These are phyloP conservation scores for Omphaloscelis lunosa DNA, from an alignment of 2,888 invertebrate genomes.

Conservation along the genomic window DNA sequence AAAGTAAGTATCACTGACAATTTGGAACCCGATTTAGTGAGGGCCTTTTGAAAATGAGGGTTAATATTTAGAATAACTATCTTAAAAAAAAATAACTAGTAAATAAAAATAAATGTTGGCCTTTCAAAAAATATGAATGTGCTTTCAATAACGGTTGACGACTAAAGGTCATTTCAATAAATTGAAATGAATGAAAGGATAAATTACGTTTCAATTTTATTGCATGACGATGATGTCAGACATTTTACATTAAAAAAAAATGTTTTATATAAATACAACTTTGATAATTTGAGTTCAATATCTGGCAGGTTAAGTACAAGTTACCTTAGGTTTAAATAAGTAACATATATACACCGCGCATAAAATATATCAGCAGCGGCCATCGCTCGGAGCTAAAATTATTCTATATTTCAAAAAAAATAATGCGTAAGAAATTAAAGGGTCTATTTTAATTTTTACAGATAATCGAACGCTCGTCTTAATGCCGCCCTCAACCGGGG, in stretches of 20 bases:
- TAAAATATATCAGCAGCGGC: slow-evolving; percentile 19
- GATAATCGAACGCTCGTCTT: slow-evolving; percentile 79
- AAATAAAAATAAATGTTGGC: neutral
- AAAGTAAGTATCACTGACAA: neutral
- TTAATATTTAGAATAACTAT: neutral
- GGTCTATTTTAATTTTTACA: slow-evolving; percentile 74
- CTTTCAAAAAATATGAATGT: slow-evolving; percentile 15
- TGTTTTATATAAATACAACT: no score
- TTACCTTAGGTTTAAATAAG: neutral
- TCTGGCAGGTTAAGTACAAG: neutral
- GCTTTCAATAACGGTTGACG: slow-evolving; percentile 22
- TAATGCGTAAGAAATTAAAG: slow-evolving; percentile 34
- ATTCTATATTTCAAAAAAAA: slow-evolving; percentile 51
- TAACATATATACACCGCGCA: neutral
- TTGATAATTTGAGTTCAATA: no score
- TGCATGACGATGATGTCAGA: slow-evolving; percentile 1
- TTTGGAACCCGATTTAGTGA: neutral
- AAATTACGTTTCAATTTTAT: slow-evolving; percentile 3
- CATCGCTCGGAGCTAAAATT: slow-evolving; percentile 25
- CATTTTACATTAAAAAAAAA: neutral
- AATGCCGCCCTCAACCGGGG: slow-evolving; percentile 77
- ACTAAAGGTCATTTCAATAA: slow-evolving; percentile 31
- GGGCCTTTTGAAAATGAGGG: no score
- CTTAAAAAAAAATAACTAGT: no score
- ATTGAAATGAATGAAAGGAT: slow-evolving; percentile 14